Evolutionary conservation across 2,888 invertebrate genomes (phyloP).

Genomic region (Heterodera filipjevi): DNA sequence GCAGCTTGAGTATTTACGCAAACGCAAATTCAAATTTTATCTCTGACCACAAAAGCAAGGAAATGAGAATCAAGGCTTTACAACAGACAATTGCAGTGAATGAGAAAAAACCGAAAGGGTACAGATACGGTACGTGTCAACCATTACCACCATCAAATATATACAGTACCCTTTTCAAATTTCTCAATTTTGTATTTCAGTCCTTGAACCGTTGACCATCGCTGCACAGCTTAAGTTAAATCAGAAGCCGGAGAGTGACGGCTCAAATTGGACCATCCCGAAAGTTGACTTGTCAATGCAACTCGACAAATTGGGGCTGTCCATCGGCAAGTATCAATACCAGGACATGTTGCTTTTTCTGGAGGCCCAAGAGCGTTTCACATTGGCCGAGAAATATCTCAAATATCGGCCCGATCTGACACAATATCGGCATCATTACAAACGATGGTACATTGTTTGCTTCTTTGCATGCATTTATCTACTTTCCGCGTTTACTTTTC

Average conservation of each 20-base stretch:
- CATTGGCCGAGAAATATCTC: constrained; percentile 78
- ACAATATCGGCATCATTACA: constrained; percentile 73
- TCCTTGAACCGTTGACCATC: constrained; percentile 91
- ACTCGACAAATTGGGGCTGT: constrained; percentile 68
- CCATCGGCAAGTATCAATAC: constrained; percentile 74
- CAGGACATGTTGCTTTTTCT: constrained; percentile 84
- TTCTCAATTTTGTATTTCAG: constrained; percentile 77
- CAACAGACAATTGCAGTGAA: constrained; percentile 55
- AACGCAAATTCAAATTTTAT: constrained; percentile 71
- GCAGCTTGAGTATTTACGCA: constrained; percentile 85
- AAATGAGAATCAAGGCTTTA: constrained; percentile 51
- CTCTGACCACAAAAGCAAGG: constrained; percentile 59
- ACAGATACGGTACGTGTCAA: constrained; percentile 57
- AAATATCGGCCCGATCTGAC: constrained; percentile 78
- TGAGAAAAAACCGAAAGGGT: constrained; percentile 48
- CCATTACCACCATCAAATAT: not conserved
- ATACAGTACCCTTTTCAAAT: constrained; percentile 23
- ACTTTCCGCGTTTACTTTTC: not conserved
- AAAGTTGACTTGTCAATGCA: constrained; percentile 72
- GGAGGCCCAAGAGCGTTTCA: constrained; percentile 87
- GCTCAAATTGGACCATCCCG: constrained; percentile 80
- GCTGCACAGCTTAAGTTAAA: constrained; percentile 85
- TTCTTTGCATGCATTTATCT: not conserved
- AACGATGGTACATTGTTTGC: constrained; percentile 72
- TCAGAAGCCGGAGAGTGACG: constrained; percentile 87